phyloP scores from a whole-genome alignment of 37 sponge, comb jelly and placozoan genomes.

The Beroe forskalii region DNA sequence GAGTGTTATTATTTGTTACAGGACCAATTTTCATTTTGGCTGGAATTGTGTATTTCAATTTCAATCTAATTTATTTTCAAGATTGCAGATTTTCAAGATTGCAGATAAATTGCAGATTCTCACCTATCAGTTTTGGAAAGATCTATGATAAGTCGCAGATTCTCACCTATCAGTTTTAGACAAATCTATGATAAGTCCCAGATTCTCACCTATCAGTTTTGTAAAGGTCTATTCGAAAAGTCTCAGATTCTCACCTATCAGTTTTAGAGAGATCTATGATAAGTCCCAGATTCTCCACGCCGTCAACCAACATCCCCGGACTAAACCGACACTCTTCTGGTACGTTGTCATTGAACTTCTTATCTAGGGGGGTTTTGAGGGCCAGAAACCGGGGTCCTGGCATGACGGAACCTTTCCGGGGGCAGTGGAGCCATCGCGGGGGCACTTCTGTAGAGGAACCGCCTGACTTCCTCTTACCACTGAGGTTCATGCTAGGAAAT shows the following conservation, averaged over 20 bases:
- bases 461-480: neutral
- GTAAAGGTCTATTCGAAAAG: no score
- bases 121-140: conserved; percentile 88
- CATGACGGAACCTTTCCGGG: conserved; percentile 87
- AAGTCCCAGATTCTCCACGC: conserved; percentile 73
- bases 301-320: conserved; percentile 19
- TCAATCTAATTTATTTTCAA: no score
- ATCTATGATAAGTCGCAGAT: no score
- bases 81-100: no score
- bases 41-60: no score
- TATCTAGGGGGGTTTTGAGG: conserved; percentile 90
- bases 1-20: no score
- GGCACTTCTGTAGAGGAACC: conserved; percentile 64
- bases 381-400: conserved; percentile 75
- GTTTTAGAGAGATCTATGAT: conserved; percentile 96
- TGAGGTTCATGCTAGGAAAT: neutral
- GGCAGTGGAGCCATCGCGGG: conserved; percentile 91
- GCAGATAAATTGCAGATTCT: no score
- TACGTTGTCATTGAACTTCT: conserved; percentile 70
- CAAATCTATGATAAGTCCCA: conserved; percentile 91
- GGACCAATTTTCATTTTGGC: no score
- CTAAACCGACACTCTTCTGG: conserved; percentile 71
- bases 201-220: no score
- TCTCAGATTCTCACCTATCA: no score
- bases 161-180: conserved; percentile 92